Evolutionary conservation across 2,797 vertebrate genomes (phyloP), one percentile per base, ranked within the genome.

Genomic region (Cynodonichthys magdalenae): DNA sequence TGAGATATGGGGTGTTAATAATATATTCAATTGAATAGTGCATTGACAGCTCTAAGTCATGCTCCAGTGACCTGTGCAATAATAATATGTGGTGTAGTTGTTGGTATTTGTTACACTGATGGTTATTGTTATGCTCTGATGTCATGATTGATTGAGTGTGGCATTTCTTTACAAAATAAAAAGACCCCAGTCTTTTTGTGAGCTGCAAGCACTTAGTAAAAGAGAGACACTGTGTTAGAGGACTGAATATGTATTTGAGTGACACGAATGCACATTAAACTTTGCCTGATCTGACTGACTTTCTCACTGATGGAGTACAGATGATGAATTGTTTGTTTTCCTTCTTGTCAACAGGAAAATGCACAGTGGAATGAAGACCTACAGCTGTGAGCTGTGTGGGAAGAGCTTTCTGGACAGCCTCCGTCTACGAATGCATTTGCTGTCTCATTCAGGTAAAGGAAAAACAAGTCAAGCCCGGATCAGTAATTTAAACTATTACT

Each of bases 341-440:
- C 92, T 75, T 51, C 78, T 72, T 74, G 61, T 83, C 71, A 74
- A 75, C 86, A 99, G 97, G 95, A 98, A 98, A 89, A 95, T 98
- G 89, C 97, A 98, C 94, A 98, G 97, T 59, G 96, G 95, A 54
- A 98, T 99, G 95, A 99, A 98, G 94, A 98, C 96, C 0, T 99
- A 98, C 3, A 95, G 96, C 85, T 99, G 97, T 20, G 97, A 99
- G 87, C 91, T 98, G 84, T 99, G 97, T 12, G 97, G 97, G 72
- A 99, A 99, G 90, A 92, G 90, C 84, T 94, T 94, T 93, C 94
- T 99, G 89, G 97, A 98, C 93, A 99, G 97, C 78, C 93, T 99
- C 77, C 94, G 97, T 77, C 96, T 99, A 77, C 94, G 96, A 80
- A 99, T 98, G 96, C 97, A 98, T 93, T 95, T 98, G 94, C 92